phyloP scores from a whole-genome alignment of 2,113 vertebrate genomes.

The Eublepharis macularius region DNA sequence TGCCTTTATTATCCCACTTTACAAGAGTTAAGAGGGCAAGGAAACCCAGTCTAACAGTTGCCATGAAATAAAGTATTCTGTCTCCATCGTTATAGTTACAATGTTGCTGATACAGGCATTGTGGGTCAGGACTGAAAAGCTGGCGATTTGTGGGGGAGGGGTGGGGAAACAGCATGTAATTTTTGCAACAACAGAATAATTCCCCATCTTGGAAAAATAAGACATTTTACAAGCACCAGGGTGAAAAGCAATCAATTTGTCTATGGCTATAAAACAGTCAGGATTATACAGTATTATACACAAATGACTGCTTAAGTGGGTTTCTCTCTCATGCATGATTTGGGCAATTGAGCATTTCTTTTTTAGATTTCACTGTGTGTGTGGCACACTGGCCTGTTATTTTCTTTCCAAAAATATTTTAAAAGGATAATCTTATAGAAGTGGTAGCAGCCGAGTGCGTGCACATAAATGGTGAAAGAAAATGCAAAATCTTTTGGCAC shows the following conservation, averaged over 20 bases:
- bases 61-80: constrained; percentile 38
- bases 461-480: neutral
- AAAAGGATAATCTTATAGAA: neutral
- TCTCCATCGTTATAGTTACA: constrained; percentile 22
- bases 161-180: neutral
- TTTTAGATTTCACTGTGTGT: neutral
- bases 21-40: constrained; percentile 39
- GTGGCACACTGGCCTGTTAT: neutral
- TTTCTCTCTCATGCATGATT: neutral
- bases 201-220: constrained; percentile 6
- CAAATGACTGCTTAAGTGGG: neutral
- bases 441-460: neutral
- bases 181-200: neutral
- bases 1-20: constrained; percentile 42
- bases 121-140: neutral
- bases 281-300: constrained; percentile 20
- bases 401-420: neutral
- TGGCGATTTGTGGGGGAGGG: neutral
- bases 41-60: constrained; percentile 25
- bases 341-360: neutral
- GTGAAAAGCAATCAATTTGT: constrained; percentile 13
- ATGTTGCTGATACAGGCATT: constrained; percentile 24
- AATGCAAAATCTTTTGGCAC: neutral
- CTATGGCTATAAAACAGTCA: constrained; percentile 23
- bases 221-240: constrained; percentile 4